Percentiles rank a stretch among this genome's conserved stretches.
Evolutionary conservation across 2,113 vertebrate genomes (phyloP).

Genomic region (Ardeotis arabs): DNA sequence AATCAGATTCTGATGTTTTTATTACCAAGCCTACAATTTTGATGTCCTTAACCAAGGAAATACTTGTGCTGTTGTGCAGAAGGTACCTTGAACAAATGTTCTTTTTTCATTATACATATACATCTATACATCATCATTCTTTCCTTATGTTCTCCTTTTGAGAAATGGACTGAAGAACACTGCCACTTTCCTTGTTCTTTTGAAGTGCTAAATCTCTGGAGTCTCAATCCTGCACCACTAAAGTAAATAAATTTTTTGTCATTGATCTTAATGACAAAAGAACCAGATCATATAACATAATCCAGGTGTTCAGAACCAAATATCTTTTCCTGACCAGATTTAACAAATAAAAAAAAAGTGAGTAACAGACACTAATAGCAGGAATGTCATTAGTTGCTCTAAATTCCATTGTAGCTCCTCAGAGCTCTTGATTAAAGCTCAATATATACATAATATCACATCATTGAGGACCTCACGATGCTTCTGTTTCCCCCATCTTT

Average conservation of each 20-base stretch:
- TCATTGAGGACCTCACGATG: not conserved
- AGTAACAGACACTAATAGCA: not conserved
- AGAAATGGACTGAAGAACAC: not conserved
- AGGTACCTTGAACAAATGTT: not conserved
- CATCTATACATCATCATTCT: not conserved
- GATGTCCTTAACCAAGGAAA: not conserved
- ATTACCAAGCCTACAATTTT: not conserved
- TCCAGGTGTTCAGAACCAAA: not conserved
- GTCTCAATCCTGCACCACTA: not conserved
- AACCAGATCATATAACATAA: not conserved
- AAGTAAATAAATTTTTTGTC: not conserved
- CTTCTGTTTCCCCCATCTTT: not conserved
- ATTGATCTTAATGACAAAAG: not conserved
- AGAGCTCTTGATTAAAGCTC: not conserved
- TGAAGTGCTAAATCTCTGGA: not conserved
- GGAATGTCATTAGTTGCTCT: not conserved
- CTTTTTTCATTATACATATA: not conserved
- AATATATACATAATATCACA: accelerated
- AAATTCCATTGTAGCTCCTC: not conserved
- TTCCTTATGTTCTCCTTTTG: not conserved
- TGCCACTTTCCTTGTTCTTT: not conserved
- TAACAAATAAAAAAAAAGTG: not conserved
- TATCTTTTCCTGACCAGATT: not conserved
- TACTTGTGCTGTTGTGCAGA: no score
- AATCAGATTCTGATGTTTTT: not conserved